These are phyloP conservation scores for Dasysyrphus tricinctus DNA, from an alignment of 2,888 invertebrate species.

Conservation along the genomic window DNA sequence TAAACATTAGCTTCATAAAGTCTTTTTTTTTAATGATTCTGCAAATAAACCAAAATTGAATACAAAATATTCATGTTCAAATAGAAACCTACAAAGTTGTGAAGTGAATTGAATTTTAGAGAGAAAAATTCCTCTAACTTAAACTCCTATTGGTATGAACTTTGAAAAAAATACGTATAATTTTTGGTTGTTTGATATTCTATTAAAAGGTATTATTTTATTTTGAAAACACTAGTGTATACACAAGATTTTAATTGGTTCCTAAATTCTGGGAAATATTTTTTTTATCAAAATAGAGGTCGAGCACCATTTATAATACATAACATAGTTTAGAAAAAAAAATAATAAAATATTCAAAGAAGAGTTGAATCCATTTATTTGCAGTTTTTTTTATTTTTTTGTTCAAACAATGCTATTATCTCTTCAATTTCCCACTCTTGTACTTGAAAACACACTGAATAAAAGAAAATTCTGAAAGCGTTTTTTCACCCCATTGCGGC, in stretches of 20 bases:
- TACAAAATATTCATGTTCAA: constrained; percentile 16
- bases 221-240: not conserved
- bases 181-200: not conserved
- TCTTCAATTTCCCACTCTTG: not conserved
- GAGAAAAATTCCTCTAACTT: not conserved
- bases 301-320: no score
- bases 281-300: no score
- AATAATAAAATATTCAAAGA: not conserved
- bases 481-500: not conserved
- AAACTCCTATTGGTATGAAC: not conserved
- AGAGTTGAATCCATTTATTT: not conserved
- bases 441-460: not conserved
- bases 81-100: not conserved
- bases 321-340: not conserved
- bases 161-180: not conserved
- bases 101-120: not conserved
- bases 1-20: not conserved
- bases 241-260: constrained; percentile 9
- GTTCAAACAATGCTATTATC: not conserved
- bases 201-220: not conserved
- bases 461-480: not conserved
- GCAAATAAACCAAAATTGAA: constrained; percentile 5
- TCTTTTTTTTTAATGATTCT: constrained; percentile 1
- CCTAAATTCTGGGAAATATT: not conserved
- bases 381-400: not conserved